These are phyloP conservation scores for Scaptomyza hsui DNA, from an alignment of 1,140 invertebrate species.

Conservation along the genomic window DNA sequence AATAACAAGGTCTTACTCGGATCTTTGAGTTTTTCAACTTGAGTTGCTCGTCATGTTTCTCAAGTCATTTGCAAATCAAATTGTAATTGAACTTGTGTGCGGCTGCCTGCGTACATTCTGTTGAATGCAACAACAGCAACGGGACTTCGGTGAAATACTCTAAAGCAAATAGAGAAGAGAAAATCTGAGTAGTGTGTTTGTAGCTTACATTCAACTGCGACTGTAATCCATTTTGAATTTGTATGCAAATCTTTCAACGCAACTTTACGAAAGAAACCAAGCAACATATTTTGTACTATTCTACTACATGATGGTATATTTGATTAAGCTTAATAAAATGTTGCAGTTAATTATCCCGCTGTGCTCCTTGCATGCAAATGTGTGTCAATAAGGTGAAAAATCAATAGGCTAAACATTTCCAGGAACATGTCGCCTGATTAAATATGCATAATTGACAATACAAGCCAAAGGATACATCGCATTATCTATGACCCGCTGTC, in stretches of 20 bases:
- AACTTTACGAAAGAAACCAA: not conserved
- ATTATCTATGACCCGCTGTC: constrained; percentile 51
- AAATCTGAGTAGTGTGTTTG: constrained; percentile 14
- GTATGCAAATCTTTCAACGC: constrained; percentile 48
- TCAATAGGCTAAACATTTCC: constrained; percentile 65
- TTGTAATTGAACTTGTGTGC: constrained; percentile 68
- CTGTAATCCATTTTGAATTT: constrained; percentile 49
- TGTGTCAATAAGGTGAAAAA: constrained; percentile 60
- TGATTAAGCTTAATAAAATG: constrained; percentile 59
- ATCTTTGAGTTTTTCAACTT: constrained; percentile 36
- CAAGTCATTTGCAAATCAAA: constrained; percentile 76
- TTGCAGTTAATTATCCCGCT: constrained; percentile 13
- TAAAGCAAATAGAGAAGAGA: constrained; percentile 4
- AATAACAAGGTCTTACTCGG: too few relatives aligned
- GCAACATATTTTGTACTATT: too few relatives aligned
- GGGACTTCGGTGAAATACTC: constrained; percentile 52
- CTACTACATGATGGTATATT: constrained; percentile 17
- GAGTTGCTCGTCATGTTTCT: constrained; percentile 63
- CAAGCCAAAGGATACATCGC: constrained; percentile 30
- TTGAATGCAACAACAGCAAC: constrained; percentile 19
- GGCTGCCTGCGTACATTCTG: too few relatives aligned
- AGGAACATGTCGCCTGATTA: constrained; percentile 60
- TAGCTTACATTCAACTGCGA: constrained; percentile 39
- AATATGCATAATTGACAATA: constrained; percentile 70
- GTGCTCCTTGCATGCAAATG: constrained; percentile 9